These are phyloP conservation scores for Cheilosia scutellata DNA, from an alignment of 2,888 invertebrate species.

Conservation along the genomic window DNA sequence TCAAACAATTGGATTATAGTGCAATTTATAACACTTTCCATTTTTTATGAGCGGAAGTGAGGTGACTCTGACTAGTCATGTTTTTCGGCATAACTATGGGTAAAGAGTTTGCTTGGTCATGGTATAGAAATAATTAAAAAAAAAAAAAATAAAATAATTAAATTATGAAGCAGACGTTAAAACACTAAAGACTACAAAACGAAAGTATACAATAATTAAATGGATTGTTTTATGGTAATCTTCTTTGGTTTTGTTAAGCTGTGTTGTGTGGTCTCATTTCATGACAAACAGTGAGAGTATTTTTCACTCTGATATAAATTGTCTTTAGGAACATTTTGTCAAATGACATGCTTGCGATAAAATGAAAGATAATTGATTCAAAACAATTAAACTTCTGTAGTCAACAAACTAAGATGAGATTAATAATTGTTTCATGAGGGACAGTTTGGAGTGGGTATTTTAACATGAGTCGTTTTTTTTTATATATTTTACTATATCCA, in stretches of 20 bases:
- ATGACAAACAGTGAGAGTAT: constrained; percentile 40
- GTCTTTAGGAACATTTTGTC: constrained; percentile 4
- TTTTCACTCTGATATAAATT: neutral
- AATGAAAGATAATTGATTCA: neutral
- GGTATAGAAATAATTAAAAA: neutral
- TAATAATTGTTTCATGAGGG: no score
- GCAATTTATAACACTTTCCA: constrained; percentile 73
- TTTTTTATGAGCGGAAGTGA: constrained; percentile 56
- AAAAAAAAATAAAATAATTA: neutral
- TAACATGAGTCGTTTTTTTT: no score
- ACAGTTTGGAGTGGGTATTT: no score
- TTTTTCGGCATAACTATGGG: neutral
- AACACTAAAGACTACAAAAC: constrained; percentile 35
- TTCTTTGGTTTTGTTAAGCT: constrained; percentile 13
- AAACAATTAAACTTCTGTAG: no score
- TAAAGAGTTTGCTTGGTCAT: neutral
- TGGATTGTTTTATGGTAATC: constrained; percentile 29
- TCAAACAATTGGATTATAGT: constrained; percentile 32
- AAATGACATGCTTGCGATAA: no score
- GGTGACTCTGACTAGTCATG: constrained; percentile 13
- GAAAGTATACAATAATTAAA: constrained; percentile 63
- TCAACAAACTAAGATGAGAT: no score
- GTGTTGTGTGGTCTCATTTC: constrained; percentile 33
- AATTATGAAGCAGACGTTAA: constrained; percentile 30
- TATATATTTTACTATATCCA: no score